These are phyloP conservation scores for Hypocryptadius cinnamomeus DNA, from an alignment of 2,113 vertebrate species.

Conservation along the genomic window DNA sequence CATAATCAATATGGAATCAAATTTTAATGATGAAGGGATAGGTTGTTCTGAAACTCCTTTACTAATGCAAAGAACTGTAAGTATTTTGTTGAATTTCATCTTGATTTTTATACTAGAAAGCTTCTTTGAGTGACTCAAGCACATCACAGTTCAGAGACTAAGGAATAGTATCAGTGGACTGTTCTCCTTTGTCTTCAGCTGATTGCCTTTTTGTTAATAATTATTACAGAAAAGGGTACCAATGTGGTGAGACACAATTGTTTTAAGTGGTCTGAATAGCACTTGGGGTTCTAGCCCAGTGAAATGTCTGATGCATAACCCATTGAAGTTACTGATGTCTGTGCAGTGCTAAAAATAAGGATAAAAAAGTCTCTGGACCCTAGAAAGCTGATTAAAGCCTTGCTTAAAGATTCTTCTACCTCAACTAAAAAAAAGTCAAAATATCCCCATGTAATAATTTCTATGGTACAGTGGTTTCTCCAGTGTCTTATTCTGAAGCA, in stretches of 20 bases:
- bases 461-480: not conserved
- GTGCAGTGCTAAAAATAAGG: not conserved
- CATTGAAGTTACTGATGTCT: not conserved
- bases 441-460: not conserved
- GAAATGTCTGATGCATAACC: not conserved
- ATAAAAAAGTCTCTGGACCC: not conserved
- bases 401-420: not conserved
- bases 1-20: constrained; percentile 87
- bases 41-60: constrained; percentile 82
- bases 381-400: not conserved
- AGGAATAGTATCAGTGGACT: not conserved
- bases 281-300: not conserved
- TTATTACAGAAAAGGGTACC: not conserved
- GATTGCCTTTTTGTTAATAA: not conserved
- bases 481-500: not conserved
- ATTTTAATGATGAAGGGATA: constrained; percentile 87
- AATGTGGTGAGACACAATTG: not conserved
- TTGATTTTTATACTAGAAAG: not conserved
- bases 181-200: not conserved
- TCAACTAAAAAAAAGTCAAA: not conserved
- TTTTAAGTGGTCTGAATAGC: not conserved
- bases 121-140: not conserved
- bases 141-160: not conserved
- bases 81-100: constrained; percentile 49
- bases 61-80: constrained; percentile 90